Evolutionary conservation across 2,797 vertebrate genomes (phyloP).

Genomic region (Neosilurus mollespiculum): DNA sequence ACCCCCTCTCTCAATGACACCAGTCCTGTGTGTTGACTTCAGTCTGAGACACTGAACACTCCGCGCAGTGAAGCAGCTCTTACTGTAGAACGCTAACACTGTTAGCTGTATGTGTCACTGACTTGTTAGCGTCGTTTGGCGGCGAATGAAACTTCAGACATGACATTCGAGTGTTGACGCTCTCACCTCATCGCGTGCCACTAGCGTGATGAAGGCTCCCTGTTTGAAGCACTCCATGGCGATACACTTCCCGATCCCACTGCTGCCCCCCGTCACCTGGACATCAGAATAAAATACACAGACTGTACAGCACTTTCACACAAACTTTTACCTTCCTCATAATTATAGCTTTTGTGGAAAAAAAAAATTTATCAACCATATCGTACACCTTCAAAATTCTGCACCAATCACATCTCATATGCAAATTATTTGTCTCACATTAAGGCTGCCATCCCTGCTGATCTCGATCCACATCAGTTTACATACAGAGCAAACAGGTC

Average conservation of each 20-base stretch:
- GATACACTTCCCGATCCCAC: conserved; percentile 94
- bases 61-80: not conserved
- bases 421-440: not conserved
- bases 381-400: not conserved
- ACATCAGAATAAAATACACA: conserved; percentile 28
- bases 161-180: not conserved
- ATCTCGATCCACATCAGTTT: no score
- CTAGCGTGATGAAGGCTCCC: conserved; percentile 96
- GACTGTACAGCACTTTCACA: no score
- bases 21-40: not conserved
- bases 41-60: not conserved
- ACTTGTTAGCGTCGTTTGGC: not conserved
- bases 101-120: not conserved
- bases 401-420: not conserved
- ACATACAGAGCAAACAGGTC: no score
- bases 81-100: not conserved
- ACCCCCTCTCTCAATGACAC: not conserved
- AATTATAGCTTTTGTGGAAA: no score
- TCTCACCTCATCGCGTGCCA: conserved; percentile 93
- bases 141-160: not conserved
- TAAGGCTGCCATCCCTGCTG: no score
- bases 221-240: conserved; percentile 94
- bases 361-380: no score
- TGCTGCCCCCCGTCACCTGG: conserved; percentile 96
- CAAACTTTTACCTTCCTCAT: no score